Evolutionary conservation across 2,888 invertebrate species (phyloP).

Genomic region (Euproctis similis): DNA sequence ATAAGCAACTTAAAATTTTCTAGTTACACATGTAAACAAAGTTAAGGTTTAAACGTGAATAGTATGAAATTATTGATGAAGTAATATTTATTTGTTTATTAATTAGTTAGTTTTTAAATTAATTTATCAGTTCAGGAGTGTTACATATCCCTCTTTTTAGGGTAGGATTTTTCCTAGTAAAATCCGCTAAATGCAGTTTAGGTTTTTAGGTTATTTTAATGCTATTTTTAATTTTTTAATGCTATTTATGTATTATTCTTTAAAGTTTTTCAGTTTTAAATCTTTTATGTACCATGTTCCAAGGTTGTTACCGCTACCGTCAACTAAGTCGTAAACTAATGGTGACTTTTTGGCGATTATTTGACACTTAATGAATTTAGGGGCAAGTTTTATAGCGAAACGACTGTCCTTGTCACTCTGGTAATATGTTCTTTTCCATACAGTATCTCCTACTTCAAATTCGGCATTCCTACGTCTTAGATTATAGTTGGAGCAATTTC

Average conservation of each 20-base stretch:
- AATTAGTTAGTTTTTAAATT: too few species aligned
- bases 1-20: too few species aligned
- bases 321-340: background rate
- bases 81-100: too few species aligned
- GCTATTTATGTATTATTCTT: too few species aligned
- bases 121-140: too few species aligned
- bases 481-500: background rate
- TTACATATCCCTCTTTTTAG: too few species aligned
- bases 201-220: too few species aligned
- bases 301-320: background rate
- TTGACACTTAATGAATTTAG: background rate
- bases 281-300: slow-evolving; percentile 2
- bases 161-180: too few species aligned
- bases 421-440: background rate
- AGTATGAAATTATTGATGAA: too few species aligned
- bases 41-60: too few species aligned
- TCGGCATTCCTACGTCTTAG: background rate
- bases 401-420: background rate
- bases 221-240: background rate
- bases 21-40: too few species aligned
- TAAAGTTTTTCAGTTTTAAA: background rate
- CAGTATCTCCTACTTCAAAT: background rate
- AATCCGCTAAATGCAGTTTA: too few species aligned
- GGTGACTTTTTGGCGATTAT: background rate
- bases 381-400: slow-evolving; percentile 1